phyloP scores from a whole-genome alignment of 1,140 invertebrate genomes.

The Akabosia matsudoensis region DNA sequence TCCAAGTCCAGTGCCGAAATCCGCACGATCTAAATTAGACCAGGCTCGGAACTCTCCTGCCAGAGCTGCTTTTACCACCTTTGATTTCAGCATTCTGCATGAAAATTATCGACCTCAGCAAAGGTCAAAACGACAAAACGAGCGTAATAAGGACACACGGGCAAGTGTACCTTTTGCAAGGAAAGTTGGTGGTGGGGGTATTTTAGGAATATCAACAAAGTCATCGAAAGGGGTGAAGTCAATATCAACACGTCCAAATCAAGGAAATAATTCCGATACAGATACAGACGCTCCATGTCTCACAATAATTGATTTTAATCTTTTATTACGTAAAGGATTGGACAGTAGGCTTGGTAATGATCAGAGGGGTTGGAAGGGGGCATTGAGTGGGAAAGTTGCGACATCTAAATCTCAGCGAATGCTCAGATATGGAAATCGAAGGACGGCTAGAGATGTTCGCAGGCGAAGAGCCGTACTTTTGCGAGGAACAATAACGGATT shows the following conservation, averaged over 20 bases:
- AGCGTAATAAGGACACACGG: conserved; percentile 42
- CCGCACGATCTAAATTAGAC: background rate
- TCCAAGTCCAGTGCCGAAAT: background rate
- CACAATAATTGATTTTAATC: conserved; percentile 70
- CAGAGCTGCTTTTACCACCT: conserved; percentile 31
- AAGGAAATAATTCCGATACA: conserved; percentile 28
- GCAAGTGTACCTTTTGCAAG: conserved; percentile 25
- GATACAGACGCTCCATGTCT: conserved; percentile 56
- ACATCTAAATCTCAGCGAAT: background rate
- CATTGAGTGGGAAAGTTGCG: background rate
- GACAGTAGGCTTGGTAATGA: conserved; percentile 51
- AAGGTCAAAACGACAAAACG: conserved; percentile 32
- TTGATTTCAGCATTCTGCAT: conserved; percentile 43
- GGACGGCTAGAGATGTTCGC: conserved; percentile 16
- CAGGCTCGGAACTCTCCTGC: background rate
- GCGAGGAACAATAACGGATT: conserved; percentile 41
- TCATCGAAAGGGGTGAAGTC: background rate
- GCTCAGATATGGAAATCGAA: background rate
- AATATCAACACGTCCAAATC: background rate
- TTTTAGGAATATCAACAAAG: conserved; percentile 30
- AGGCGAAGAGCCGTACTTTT: conserved; percentile 33
- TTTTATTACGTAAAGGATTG: conserved; percentile 61
- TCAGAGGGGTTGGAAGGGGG: conserved; percentile 14
- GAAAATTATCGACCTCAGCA: background rate
- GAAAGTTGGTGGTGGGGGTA: conserved; percentile 49